Conservation (phyloP, 2,797 vertebrate species). For the Microchirus variegatus region DNA sequence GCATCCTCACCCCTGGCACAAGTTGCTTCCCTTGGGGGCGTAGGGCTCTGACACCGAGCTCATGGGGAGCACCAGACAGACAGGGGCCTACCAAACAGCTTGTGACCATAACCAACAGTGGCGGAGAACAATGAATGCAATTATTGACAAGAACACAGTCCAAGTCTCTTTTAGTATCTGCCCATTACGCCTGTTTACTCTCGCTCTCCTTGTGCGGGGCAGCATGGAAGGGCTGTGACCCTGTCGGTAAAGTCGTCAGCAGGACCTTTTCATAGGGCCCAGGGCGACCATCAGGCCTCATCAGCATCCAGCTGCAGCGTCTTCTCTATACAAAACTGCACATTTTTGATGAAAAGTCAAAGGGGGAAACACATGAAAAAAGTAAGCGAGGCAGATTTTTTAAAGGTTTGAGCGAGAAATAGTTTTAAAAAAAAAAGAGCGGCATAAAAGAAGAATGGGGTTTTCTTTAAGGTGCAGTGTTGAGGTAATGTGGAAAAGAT, state of each 20-base stretch:
- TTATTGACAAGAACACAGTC: conserved; percentile 84
- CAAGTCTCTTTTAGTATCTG: conserved; percentile 76
- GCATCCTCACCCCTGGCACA: conserved; percentile 84
- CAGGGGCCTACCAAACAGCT: conserved; percentile 87
- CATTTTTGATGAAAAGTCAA: conserved; percentile 42
- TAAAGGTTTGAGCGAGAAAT: not conserved
- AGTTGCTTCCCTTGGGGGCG: conserved; percentile 75
- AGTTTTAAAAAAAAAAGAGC: conserved; percentile 29
- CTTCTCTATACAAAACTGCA: conserved; percentile 48
- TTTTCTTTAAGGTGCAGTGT: conserved; percentile 38
- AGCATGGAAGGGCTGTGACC: conserved; percentile 70
- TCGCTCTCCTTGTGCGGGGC: conserved; percentile 55
- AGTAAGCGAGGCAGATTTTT: conserved; percentile 12
- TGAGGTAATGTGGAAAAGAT: conserved; percentile 68
- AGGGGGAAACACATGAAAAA: conserved; percentile 29
- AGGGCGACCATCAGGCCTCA: conserved; percentile 61
- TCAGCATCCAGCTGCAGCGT: conserved; percentile 66
- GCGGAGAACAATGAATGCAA: conserved; percentile 82
- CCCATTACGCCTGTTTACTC: conserved; percentile 75
- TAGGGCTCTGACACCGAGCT: conserved; percentile 75
- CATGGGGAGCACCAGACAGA: conserved; percentile 85
- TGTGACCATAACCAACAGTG: conserved; percentile 84
- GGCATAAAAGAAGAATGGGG: conserved; percentile 11
- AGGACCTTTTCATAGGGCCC: conserved; percentile 57
- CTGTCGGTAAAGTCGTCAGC: conserved; percentile 66